Evolutionary conservation across 2,888 invertebrate genomes (phyloP).

Genomic region (Heteromurus nitidus): DNA sequence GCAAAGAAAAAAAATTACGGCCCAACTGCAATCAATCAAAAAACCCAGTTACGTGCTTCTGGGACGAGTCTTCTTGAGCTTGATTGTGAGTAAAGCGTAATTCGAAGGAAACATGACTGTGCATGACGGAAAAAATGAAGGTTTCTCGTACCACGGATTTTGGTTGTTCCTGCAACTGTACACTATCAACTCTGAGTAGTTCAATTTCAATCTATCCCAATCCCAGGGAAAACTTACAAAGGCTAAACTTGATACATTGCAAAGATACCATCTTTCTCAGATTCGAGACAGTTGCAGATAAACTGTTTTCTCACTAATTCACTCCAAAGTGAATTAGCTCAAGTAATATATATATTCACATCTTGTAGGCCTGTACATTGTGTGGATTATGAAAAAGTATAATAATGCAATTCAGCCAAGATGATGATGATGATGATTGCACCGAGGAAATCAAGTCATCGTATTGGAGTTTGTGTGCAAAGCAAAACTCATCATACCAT

Average conservation of each 20-base stretch:
- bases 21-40: conserved; percentile 16
- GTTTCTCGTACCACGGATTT: background rate
- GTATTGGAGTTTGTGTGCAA: background rate
- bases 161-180: too few species aligned
- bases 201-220: too few species aligned
- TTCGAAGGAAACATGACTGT: conserved; percentile 4
- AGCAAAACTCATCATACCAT: background rate
- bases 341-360: background rate
- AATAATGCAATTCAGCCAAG: too few species aligned
- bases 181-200: too few species aligned
- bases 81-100: background rate
- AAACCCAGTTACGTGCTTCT: conserved; percentile 23
- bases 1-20: conserved; percentile 12
- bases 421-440: background rate
- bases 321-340: background rate
- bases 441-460: conserved; percentile 14
- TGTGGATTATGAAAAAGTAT: too few species aligned
- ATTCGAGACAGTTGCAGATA: background rate
- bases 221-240: too few species aligned
- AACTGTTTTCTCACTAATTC: background rate
- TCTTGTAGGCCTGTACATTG: background rate
- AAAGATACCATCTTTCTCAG: too few species aligned
- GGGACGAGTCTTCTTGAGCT: too few species aligned
- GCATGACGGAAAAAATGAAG: conserved; percentile 16
- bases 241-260: too few species aligned